These are phyloP conservation scores for Poeciliopsis paucimaculata DNA, from an alignment of 2,797 vertebrate species.

Conservation along the genomic window DNA sequence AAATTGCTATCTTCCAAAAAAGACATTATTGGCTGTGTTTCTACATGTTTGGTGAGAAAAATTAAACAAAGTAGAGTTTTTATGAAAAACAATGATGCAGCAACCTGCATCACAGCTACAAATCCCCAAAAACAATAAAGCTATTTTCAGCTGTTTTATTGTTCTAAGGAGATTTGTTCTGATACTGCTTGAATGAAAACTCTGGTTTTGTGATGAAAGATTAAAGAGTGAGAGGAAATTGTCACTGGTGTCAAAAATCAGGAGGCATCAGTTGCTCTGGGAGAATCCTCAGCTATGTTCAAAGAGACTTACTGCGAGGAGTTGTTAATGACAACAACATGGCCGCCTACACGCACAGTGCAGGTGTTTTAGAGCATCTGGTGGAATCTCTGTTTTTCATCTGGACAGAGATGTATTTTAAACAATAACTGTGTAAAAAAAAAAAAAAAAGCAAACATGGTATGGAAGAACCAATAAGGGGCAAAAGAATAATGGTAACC, in stretches of 20 bases:
- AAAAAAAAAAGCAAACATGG: neutral
- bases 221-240: neutral
- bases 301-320: neutral
- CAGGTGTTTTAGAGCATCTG: neutral
- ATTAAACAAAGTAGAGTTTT: neutral
- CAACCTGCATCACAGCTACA: neutral
- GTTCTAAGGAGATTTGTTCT: neutral
- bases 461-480: neutral
- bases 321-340: neutral
- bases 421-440: neutral
- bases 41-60: neutral
- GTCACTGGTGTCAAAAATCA: neutral
- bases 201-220: neutral
- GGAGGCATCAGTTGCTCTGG: neutral
- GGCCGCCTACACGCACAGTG: neutral
- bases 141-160: neutral
- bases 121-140: neutral
- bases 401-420: neutral
- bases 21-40: too few relatives aligned
- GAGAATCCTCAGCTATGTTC: neutral
- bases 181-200: neutral
- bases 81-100: neutral
- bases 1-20: too few relatives aligned
- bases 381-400: neutral
- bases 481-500: neutral